Conservation (phyloP, 2,888 invertebrate genomes). For the Aporophyla lueneburgensis region DNA sequence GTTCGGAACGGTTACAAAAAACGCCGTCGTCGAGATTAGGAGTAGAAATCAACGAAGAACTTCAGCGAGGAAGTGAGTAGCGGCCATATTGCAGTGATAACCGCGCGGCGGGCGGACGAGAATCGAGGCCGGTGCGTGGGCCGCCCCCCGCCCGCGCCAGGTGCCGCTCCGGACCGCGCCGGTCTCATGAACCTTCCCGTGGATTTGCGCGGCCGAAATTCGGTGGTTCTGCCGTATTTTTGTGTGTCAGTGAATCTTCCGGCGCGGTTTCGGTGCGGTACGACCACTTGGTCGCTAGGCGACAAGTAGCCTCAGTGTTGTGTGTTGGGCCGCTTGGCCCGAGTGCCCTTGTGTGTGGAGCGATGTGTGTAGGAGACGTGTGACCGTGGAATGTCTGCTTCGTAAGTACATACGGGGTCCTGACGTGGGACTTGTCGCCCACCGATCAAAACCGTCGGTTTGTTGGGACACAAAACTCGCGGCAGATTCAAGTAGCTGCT, state of each 20-base stretch:
- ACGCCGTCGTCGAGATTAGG: slow-evolving; percentile 90
- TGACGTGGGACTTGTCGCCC: slow-evolving; percentile 76
- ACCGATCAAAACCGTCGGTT: slow-evolving; percentile 69
- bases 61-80: slow-evolving; percentile 91
- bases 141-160: slow-evolving; percentile 90
- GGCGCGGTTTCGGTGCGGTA: slow-evolving; percentile 87
- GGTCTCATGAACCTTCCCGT: slow-evolving; percentile 91
- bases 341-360: slow-evolving; percentile 86
- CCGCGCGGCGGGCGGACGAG: slow-evolving; percentile 91
- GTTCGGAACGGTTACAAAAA: slow-evolving; percentile 90
- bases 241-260: slow-evolving; percentile 86
- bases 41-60: slow-evolving; percentile 91
- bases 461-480: slow-evolving; percentile 58
- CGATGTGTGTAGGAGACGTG: slow-evolving; percentile 88
- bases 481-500: slow-evolving; percentile 70
- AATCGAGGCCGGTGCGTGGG: slow-evolving; percentile 91
- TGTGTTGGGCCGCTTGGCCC: slow-evolving; percentile 87
- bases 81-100: slow-evolving; percentile 91
- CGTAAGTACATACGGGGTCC: slow-evolving; percentile 86
- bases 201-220: slow-evolving; percentile 91
- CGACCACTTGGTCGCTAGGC: slow-evolving; percentile 75
- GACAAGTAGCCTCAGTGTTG: slow-evolving; percentile 81
- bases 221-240: slow-evolving; percentile 87
- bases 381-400: slow-evolving; percentile 88
- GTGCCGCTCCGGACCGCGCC: slow-evolving; percentile 92